Base-by-base conservation (phyloP, 2,797 vertebrate genomes). In the Hylomyscus alleni region DNA sequence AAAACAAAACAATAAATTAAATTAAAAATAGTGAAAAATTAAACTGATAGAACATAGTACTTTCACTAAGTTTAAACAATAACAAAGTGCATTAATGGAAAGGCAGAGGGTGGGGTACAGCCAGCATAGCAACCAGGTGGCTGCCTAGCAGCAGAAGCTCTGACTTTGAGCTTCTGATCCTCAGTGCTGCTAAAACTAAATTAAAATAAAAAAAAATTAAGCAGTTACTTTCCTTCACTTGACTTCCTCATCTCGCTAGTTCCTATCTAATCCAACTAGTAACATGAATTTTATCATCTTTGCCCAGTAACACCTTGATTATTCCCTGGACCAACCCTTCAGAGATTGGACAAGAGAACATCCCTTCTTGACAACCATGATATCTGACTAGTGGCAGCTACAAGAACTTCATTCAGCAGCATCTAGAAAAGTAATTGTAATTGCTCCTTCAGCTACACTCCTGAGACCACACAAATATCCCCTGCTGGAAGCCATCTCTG, bases 391-490 rank as follows among this genome's bases (percentile, higher is more conserved):
- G 78, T 65, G 89, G 78, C 47, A 90, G 29, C 54, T n/a, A n/a
- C 50, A 83, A 44, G 76, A 96, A 82, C 67, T 92, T 89, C 50
- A 56, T 37, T 56, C 60, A 37, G 34, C 81, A 96, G 77, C 90
- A 89, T 62, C 73, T 83, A 72, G 85, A 91, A 95, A 82, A 85
- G 3, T 72, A 93, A 97, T 95, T 89, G 3, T 72, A 93, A 97
- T 95, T 89, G 72, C 86, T 93, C 5, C 78, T 80, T 83, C 12
- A 60, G 20, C 88, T 29, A 89, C n/a, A 75, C 82, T 94, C 34
- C 31, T 88, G 89, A 95, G 77, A 86, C 67, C 17, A 31, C 72
- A 87, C 3, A 4, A 87, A 58, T 90, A 65, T 69, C n/a, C n/a
- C 78, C 80, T 12, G 56, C 54, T 72, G 50, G 84, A 94, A 95